A percentile compares a stretch with the other conserved stretches of the same genome.
Evolutionary conservation across 2,888 invertebrate genomes (phyloP).

Genomic region (Stramonita haemastoma): DNA sequence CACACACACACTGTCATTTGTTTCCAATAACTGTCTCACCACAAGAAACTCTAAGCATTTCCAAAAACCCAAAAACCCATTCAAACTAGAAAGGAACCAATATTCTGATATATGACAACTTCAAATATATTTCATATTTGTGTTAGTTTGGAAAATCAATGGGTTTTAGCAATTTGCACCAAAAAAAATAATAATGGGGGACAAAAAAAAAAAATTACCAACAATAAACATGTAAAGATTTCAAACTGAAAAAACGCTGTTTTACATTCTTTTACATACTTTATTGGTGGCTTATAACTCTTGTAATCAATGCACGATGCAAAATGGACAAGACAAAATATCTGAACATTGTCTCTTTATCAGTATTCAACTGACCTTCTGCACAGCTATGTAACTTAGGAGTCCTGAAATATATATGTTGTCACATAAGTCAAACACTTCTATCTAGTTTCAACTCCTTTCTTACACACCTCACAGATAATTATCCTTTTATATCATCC

Average conservation of each 20-base stretch:
- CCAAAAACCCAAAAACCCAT: neutral
- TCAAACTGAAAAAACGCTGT: neutral
- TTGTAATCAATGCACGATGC: no score
- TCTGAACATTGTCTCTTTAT: no score
- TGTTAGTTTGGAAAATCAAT: neutral
- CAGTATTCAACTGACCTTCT: no score
- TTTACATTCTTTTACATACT: neutral
- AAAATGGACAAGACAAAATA: no score
- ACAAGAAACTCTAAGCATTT: neutral
- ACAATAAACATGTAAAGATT: no score
- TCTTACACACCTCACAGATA: no score
- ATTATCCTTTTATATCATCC: no score
- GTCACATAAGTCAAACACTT: neutral
- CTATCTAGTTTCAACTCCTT: no score
- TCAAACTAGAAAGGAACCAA: neutral
- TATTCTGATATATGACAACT: neutral
- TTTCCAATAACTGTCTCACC: neutral
- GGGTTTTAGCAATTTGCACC: neutral
- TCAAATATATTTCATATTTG: neutral
- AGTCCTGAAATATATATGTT: neutral
- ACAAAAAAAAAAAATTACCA: no score
- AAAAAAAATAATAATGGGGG: neutral
- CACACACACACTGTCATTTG: conserved; percentile 22
- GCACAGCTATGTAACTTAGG: no score
- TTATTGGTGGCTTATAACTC: no score